Percentiles rank a stretch among this genome's conserved stretches.
Evolutionary conservation across 1,140 invertebrate genomes (phyloP).

Genomic region (Pseudachorutes palmiensis): DNA sequence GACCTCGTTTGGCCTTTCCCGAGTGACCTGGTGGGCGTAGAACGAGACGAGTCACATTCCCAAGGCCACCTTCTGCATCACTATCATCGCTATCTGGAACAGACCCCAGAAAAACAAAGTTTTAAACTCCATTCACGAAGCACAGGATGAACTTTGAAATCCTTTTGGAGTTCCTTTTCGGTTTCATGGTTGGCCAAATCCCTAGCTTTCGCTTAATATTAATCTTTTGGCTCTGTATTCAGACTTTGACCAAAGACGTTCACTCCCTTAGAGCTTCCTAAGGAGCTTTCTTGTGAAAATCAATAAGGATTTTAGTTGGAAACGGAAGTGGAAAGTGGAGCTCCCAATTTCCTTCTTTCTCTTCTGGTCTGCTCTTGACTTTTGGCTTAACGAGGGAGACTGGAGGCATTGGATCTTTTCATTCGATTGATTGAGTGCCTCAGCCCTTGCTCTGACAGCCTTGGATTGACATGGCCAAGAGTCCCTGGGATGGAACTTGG

Average conservation of each 20-base stretch:
- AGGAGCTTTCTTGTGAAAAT: no score
- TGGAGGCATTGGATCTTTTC: not conserved
- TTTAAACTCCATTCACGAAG: not conserved
- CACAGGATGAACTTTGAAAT: not conserved
- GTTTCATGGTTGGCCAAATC: not conserved
- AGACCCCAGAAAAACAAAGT: not conserved
- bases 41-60: conserved; percentile 87
- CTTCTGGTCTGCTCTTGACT: conserved; percentile 6
- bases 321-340: not conserved
- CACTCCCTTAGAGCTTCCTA: not conserved
- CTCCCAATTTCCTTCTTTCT: not conserved
- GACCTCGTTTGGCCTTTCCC: conserved; percentile 86
- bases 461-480: not conserved
- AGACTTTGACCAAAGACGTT: not conserved
- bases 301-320: conserved; percentile 11
- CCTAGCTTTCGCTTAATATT: not conserved
- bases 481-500: not conserved
- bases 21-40: conserved; percentile 86
- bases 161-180: not conserved
- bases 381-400: not conserved
- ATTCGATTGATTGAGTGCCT: not conserved
- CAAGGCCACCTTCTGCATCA: conserved; percentile 84
- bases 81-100: conserved; percentile 85
- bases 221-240: not conserved
- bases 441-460: not conserved